Conservation (phyloP, 1,140 invertebrate genomes). For the Listronotus oregonensis region DNA sequence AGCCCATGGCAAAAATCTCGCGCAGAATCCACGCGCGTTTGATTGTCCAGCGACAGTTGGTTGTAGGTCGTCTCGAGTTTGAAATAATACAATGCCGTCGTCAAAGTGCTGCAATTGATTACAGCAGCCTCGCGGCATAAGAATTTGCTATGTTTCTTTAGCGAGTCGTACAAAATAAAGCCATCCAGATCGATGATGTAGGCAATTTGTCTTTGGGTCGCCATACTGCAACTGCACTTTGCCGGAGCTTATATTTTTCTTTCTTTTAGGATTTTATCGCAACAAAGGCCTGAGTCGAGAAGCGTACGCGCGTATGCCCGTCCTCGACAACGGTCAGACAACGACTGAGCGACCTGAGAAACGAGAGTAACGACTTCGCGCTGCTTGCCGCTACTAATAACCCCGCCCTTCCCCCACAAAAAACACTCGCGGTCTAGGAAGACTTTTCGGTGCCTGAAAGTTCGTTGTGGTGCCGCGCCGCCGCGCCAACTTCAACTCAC, state of each 20-base stretch:
- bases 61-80: constrained; percentile 1
- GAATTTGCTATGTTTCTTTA: constrained; percentile 1
- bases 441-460: background rate
- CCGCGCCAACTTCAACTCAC: too few species aligned
- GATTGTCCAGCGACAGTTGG: constrained; percentile 1
- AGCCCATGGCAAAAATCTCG: constrained; percentile 1
- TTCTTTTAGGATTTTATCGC: background rate
- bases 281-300: background rate
- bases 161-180: too few species aligned
- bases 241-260: background rate
- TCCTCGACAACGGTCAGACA: constrained; percentile 1
- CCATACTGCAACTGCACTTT: constrained; percentile 1
- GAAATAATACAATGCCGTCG: constrained; percentile 1
- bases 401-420: constrained; percentile 1
- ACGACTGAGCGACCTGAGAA: constrained; percentile 1
- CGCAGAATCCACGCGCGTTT: background rate
- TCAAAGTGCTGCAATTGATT: constrained; percentile 1
- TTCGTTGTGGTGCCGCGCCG: too few species aligned
- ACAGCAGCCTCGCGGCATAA: constrained; percentile 1
- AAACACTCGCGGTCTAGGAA: constrained; percentile 1
- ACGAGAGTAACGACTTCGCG: constrained; percentile 1
- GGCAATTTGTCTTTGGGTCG: too few species aligned
- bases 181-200: too few species aligned
- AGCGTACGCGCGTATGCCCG: background rate
- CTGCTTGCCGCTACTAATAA: constrained; percentile 1